These are phyloP conservation scores for Amblyopsis rosae DNA, from an alignment of 2,113 vertebrate genomes.

Conservation along the genomic window DNA sequence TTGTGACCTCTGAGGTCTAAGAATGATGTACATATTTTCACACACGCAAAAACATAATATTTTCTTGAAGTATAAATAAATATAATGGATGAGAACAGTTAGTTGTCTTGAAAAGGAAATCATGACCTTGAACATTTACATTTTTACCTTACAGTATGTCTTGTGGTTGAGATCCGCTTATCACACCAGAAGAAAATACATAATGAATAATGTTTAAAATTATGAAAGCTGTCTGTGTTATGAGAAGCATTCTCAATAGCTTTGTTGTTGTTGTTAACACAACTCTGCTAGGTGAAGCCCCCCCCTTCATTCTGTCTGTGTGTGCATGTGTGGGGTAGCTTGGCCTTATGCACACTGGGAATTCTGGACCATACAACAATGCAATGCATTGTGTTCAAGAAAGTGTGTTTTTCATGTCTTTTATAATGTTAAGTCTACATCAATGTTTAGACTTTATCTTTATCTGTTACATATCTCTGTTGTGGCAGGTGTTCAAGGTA, in stretches of 20 bases:
- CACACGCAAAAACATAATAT: no score
- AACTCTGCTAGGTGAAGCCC: constrained; percentile 85
- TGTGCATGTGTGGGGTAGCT: constrained; percentile 8
- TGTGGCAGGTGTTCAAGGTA: constrained; percentile 58
- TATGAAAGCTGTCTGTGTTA: neutral
- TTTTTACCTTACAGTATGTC: no score
- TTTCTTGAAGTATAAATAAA: no score
- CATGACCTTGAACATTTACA: no score
- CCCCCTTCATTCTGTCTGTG: neutral
- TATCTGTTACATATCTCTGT: constrained; percentile 52
- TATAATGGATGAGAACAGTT: no score
- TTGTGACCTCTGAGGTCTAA: no score
- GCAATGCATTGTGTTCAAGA: neutral
- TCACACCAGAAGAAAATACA: no score
- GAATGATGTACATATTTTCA: no score
- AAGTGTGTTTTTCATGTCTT: constrained; percentile 20
- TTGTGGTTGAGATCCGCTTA: no score
- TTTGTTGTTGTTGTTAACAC: constrained; percentile 70
- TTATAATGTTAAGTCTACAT: neutral
- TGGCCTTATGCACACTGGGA: no score
- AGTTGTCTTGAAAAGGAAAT: no score
- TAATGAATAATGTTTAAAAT: neutral
- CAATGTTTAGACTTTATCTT: constrained; percentile 19
- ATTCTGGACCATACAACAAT: no score
- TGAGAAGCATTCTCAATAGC: constrained; percentile 8